Evolutionary conservation across 2,113 vertebrate genomes (phyloP).

Genomic region (Isichthys henryi): DNA sequence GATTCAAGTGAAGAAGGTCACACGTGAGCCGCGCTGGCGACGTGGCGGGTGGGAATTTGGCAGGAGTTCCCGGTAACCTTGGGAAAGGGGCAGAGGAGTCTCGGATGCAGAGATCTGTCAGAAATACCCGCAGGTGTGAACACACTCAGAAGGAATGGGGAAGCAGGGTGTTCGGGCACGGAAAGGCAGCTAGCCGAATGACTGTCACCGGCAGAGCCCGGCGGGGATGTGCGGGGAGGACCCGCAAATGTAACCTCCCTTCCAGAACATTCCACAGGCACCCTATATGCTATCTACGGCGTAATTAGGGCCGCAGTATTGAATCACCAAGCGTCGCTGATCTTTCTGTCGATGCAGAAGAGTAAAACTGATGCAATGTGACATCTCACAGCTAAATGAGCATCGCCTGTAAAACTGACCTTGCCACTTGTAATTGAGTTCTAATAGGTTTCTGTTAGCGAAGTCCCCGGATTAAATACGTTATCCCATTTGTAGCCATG

Average conservation of each 20-base stretch:
- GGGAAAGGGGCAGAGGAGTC: neutral
- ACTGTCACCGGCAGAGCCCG: neutral
- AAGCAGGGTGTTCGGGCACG: neutral
- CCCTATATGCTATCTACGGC: neutral
- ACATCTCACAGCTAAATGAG: constrained; percentile 7
- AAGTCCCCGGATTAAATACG: neutral
- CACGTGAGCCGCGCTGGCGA: neutral
- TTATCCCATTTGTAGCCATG: neutral
- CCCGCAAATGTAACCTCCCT: neutral
- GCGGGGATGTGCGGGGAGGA: neutral
- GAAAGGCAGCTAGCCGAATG: neutral
- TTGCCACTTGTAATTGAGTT: neutral
- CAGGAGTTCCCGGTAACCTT: neutral
- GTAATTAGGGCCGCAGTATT: neutral
- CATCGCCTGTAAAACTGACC: neutral
- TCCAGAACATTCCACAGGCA: neutral
- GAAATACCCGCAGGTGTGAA: neutral
- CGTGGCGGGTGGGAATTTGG: neutral
- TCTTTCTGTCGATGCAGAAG: neutral
- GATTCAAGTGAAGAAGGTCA: neutral
- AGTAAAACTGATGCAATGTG: neutral
- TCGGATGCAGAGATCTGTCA: neutral
- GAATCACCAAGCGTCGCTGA: neutral
- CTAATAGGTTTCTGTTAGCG: neutral
- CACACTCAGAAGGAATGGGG: neutral